Base-by-base conservation (phyloP, 2,888 invertebrate species). In the Cyclophora punctaria region DNA sequence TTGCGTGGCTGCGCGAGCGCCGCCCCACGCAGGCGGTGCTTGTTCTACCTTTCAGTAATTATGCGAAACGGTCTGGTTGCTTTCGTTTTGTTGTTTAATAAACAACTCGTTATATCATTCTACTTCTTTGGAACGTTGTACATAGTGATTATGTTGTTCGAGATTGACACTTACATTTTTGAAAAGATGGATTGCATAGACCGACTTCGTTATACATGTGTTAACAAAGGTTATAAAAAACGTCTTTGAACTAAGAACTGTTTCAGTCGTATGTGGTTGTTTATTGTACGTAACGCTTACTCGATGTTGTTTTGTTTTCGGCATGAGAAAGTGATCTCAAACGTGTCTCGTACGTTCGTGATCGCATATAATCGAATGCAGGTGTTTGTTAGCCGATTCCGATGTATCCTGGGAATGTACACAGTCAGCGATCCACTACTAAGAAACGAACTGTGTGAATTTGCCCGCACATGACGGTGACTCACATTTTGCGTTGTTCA, bases 361-460 rank as follows among this genome's bases (percentile, higher is more conserved):
- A 44, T 44, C 6, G 44, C 20, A 44, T 34, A 33, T 34, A 44
- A 44, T 44, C 20, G 34, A 34, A 34, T 44, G 44, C 44, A 44
- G 44, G 44, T 44, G 44, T 44, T 44, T 71, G 82, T 72, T 73
- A 83, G 65, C 59, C 65, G 81, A 83, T 59, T 66, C 78, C 64
- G 48, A 62, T 54, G 49, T 61, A 60, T 59, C 55, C 52, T 55
- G 69, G 70, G 83, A 84, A 85, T 84, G 78, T 67, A 62, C 62
- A 55, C 58, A 64, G 67, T 84, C 83, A 82, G 83, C 85, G 58
- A 48, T 51, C 55, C 52, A 56, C 64, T 83, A 78, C 71, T 72
- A 70, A 67, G 83, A 83, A 83, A 56, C 60, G 65, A 44, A 20
- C 60, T 71, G 67, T 74, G 80, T 75, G 77, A 77, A 77, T 68